Base-by-base conservation (phyloP, 1,140 invertebrate species). In the Drosophila nikananu region DNA sequence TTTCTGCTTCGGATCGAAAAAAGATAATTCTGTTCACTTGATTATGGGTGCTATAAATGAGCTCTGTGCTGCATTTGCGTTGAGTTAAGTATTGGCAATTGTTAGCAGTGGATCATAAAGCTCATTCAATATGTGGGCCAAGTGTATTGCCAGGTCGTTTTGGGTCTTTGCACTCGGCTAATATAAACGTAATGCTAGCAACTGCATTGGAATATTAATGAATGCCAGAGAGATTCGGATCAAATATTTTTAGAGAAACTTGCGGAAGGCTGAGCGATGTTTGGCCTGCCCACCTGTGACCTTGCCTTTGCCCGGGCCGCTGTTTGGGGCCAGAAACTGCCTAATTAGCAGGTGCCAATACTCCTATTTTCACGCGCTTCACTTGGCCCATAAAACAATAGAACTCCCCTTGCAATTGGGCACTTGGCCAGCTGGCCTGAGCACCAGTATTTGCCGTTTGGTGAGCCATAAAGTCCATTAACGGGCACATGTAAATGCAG, bases 401-500 rank as follows among this genome's bases (percentile, higher is more conserved):
- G 67, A 71, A 71, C 67, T 35, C 23, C 23, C n/a, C n/a, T 58
- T 37, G 51, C 64, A 71, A 65, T 70, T 51, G 58, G 49, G 39
- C 41, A 61, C 35, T 59, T 37, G 7, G 52, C 52, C 30, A 21
- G 30, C 39, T 21, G 19, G 51, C 19, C 32, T 17, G 13, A 39
- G 42, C 44, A 23, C 19, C 46, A 21, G 35, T 41, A 27, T 57
- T 48, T 54, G 63, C 64, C 59, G 46, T 58, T 65, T 64, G 58
- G 37, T 60, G 52, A 46, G 49, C 62, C 86, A 89, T 87, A 87
- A 87, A 90, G 54, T 63, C 62, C 74, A 84, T 87, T 87, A 87
- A 81, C 84, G 81, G 68, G 32, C 81, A 75, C 25, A 77, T 84
- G 83, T 80, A 90, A 87, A 90, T 87, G 86, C 81, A 81, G 60